Base-by-base conservation (phyloP, 2,888 invertebrate species). In the Ctenicera cuprea region DNA sequence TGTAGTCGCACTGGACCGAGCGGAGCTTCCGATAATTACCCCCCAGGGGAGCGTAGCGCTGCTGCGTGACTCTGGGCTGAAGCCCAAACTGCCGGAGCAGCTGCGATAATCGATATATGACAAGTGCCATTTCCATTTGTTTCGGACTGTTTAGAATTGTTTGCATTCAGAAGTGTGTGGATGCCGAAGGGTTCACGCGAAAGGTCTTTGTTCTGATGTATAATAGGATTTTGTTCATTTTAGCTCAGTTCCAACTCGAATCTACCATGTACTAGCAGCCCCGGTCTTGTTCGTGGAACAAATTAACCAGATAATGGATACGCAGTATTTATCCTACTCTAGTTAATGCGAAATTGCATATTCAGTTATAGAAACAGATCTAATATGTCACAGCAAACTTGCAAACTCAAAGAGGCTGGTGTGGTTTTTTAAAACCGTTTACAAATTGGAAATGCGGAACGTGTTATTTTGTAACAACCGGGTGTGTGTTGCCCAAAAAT, bases 21-120 rank as follows among this genome's bases (percentile, higher is more conserved):
- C 71, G 57, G 57, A 65, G 63, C 57, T 68, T 67, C 61, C 69
- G 66, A 77, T 77, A 77, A 77, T 77, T 77, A 75, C 62, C 71
- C 76, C 75, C 76, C 38, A 48, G 76, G 76, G 75, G 67, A 77
- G 26, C 66, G 67, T 77, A 68, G 67, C 68, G 70, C 48, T 72
- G 64, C 75, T 75, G 74, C 76, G 76, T 77, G 76, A 73, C 74
- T 75, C 66, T 59, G 63, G 67, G 62, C 74, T 64, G 43, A 68
- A 65, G 72, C 57, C 50, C 48, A 73, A 69, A 73, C 68, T 63
- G 74, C 69, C 67, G 62, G 61, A 75, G 74, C 75, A 76, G 75
- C 75, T 77, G 68, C 64, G 73, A 77, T 75, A 77, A 77, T 77
- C 77, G 75, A 77, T 77, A 77, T 75, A 77, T 77, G 77, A 77